These are phyloP conservation scores for Lottia gigantea DNA, from an alignment of 2,888 invertebrate species.

Conservation along the genomic window DNA sequence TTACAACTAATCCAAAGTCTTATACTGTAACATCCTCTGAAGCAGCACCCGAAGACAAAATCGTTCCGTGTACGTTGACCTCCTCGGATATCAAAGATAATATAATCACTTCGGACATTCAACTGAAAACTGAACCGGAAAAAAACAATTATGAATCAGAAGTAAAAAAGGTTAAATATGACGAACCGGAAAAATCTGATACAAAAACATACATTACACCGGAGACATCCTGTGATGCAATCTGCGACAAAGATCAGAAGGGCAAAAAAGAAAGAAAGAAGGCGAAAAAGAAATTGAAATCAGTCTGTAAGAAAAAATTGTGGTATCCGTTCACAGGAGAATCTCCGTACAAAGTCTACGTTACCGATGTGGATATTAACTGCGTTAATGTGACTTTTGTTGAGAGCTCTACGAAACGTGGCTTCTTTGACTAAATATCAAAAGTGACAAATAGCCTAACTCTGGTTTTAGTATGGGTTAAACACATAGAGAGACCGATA, in stretches of 20 bases:
- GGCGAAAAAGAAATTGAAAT: neutral
- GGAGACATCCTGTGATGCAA: constrained; percentile 9
- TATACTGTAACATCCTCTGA: neutral
- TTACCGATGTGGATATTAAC: constrained; percentile 56
- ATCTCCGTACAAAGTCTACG: constrained; percentile 38
- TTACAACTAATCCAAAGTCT: neutral
- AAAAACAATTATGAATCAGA: neutral
- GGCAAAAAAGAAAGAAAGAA: neutral
- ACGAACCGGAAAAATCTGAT: neutral
- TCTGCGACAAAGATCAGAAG: neutral
- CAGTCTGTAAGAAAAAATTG: constrained; percentile 12
- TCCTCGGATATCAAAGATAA: neutral
- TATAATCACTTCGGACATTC: neutral
- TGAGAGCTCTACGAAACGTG: constrained; percentile 51
- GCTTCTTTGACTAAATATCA: constrained; percentile 42
- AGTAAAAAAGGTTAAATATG: neutral
- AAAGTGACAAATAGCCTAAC: too few species aligned
- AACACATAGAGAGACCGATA: too few species aligned
- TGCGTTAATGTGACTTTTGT: constrained; percentile 53
- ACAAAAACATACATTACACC: neutral
- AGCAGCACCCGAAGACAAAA: neutral
- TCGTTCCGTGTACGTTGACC: neutral
- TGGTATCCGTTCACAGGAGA: constrained; percentile 26
- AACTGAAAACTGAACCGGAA: neutral
- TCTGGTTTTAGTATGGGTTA: too few species aligned